These are phyloP conservation scores for Spinus pinus DNA, from an alignment of 2,797 vertebrate genomes.

Conservation along the genomic window DNA sequence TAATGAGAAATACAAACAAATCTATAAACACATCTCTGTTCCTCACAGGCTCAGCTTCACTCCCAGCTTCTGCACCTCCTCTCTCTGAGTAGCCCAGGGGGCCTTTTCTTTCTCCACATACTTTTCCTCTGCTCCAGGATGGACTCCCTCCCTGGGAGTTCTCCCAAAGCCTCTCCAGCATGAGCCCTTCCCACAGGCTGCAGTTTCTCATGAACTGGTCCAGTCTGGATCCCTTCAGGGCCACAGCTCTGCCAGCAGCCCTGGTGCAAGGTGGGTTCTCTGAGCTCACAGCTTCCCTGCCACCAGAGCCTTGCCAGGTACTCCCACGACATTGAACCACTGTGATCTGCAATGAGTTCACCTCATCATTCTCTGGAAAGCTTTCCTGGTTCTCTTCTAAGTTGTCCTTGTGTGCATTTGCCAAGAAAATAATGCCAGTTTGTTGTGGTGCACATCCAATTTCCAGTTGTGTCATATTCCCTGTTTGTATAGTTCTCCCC, in stretches of 20 bases:
- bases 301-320: not conserved
- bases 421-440: not conserved
- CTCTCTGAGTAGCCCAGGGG: not conserved
- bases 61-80: not conserved
- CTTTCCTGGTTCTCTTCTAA: not conserved
- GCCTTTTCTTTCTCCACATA: not conserved
- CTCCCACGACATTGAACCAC: fast-evolving
- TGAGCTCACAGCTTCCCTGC: not conserved
- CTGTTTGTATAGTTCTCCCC: too few species aligned
- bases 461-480: too few species aligned
- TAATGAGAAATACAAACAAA: not conserved
- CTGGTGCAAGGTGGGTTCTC: fast-evolving
- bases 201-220: not conserved
- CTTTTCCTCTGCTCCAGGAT: not conserved
- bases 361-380: not conserved
- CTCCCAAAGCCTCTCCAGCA: fast-evolving
- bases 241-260: not conserved
- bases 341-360: not conserved
- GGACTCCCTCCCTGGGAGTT: fast-evolving
- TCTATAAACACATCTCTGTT: not conserved
- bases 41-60: not conserved
- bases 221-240: fast-evolving
- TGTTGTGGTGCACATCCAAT: too few species aligned
- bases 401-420: not conserved
- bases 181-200: not conserved